Conservation (phyloP, 1,140 invertebrate genomes). For the Drosophila pachea region DNA sequence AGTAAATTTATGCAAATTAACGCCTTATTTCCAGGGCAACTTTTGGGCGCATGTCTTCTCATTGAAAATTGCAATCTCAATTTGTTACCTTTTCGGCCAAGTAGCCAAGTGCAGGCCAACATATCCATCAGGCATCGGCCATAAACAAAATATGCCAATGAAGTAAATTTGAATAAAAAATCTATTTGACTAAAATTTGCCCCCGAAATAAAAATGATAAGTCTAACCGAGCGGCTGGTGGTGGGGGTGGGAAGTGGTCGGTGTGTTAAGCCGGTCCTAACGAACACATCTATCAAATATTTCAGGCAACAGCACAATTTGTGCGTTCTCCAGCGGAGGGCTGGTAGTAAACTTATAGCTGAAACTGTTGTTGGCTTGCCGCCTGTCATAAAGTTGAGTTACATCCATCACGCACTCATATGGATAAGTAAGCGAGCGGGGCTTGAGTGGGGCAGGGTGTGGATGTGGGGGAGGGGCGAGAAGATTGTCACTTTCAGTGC, state of each 20-base stretch:
- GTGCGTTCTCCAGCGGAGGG: conserved; percentile 8
- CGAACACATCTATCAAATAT: conserved; percentile 48
- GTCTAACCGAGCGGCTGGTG: conserved; percentile 9
- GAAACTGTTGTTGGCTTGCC: conserved; percentile 2
- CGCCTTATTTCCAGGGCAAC: conserved; percentile 26
- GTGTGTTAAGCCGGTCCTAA: too few relatives aligned
- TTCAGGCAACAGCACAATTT: conserved; percentile 45
- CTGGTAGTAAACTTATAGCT: conserved; percentile 1
- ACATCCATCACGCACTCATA: conserved; percentile 53
- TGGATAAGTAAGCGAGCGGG: neutral
- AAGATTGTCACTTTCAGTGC: conserved; percentile 65
- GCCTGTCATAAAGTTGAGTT: conserved; percentile 64
- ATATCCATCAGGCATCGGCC: conserved; percentile 39
- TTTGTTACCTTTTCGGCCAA: conserved; percentile 39
- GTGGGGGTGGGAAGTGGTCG: too few relatives aligned
- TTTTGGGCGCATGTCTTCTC: neutral
- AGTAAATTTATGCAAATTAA: conserved; percentile 53
- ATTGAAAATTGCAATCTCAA: conserved; percentile 23
- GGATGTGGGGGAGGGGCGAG: neutral
- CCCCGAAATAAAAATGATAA: conserved; percentile 24
- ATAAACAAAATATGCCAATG: conserved; percentile 19
- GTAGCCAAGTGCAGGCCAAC: conserved; percentile 6
- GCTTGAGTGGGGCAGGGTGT: neutral
- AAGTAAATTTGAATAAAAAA: conserved; percentile 68
- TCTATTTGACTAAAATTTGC: conserved; percentile 53